phyloP scores from a whole-genome alignment of 2,888 invertebrate species.

The Siphonodentalium dalli region DNA sequence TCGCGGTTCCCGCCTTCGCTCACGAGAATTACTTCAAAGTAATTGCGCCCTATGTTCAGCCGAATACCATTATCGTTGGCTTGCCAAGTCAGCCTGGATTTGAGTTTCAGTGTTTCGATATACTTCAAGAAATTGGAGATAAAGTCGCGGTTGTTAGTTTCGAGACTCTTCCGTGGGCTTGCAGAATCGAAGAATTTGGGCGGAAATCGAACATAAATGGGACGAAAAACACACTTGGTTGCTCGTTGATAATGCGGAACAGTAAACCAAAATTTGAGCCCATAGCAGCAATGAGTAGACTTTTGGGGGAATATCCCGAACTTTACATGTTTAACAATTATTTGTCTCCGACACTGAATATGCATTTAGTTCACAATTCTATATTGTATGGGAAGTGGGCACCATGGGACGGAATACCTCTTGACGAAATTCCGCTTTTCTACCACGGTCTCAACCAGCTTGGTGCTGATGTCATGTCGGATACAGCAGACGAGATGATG shows the following conservation, averaged over 20 bases:
- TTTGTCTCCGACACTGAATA: too few species aligned
- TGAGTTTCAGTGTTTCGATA: constrained; percentile 44
- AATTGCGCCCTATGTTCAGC: constrained; percentile 39
- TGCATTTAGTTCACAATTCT: constrained; percentile 40
- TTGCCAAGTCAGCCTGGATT: constrained; percentile 54
- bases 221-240: constrained; percentile 31
- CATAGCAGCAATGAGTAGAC: constrained; percentile 36
- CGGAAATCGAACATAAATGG: constrained; percentile 33
- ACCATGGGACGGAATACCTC: constrained; percentile 42
- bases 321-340: too few species aligned
- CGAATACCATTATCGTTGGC: constrained; percentile 44
- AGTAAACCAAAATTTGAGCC: constrained; percentile 37
- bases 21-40: constrained; percentile 47
- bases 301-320: constrained; percentile 35
- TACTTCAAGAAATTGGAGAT: constrained; percentile 30
- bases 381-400: constrained; percentile 47
- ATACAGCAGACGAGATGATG: constrained; percentile 33
- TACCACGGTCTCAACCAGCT: constrained; percentile 39
- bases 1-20: constrained; percentile 46
- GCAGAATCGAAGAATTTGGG: constrained; percentile 44
- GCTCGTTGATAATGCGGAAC: constrained; percentile 37
- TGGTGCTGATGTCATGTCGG: constrained; percentile 29
- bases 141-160: constrained; percentile 41
- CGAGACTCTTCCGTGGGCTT: constrained; percentile 48
- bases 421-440: constrained; percentile 34